These are phyloP conservation scores for Deilephila elpenor DNA, from an alignment of 2,888 invertebrate species.

Conservation along the genomic window DNA sequence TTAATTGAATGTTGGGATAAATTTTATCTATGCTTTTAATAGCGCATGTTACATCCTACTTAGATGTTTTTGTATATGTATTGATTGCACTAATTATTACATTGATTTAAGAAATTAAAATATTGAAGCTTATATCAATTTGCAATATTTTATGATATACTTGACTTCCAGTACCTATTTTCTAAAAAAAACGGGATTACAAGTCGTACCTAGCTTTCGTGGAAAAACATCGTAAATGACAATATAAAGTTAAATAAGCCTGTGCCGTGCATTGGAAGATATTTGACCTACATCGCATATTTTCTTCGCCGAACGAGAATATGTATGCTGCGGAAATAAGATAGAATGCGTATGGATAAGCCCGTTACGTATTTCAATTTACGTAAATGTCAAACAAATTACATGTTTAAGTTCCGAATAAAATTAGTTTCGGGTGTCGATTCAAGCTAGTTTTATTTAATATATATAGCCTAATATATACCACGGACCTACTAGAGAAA, in stretches of 20 bases:
- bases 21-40: no score
- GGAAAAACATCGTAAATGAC: neutral
- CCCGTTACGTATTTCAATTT: neutral
- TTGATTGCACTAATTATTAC: no score
- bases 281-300: conserved; percentile 17
- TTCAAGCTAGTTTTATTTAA: no score
- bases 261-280: conserved; percentile 16
- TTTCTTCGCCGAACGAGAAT: conserved; percentile 2
- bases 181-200: neutral
- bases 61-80: no score
- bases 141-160: neutral
- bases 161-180: neutral
- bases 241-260: neutral
- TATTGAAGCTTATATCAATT: no score
- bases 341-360: neutral
- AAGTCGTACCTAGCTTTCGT: neutral
- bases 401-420: neutral
- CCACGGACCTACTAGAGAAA: no score
- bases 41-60: no score
- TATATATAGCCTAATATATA: no score
- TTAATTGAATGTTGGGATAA: no score
- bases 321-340: conserved; percentile 3
- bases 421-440: neutral
- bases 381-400: neutral
- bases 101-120: no score